Conservation (phyloP, 2,797 vertebrate genomes). For the Rhodeus uyekii region DNA sequence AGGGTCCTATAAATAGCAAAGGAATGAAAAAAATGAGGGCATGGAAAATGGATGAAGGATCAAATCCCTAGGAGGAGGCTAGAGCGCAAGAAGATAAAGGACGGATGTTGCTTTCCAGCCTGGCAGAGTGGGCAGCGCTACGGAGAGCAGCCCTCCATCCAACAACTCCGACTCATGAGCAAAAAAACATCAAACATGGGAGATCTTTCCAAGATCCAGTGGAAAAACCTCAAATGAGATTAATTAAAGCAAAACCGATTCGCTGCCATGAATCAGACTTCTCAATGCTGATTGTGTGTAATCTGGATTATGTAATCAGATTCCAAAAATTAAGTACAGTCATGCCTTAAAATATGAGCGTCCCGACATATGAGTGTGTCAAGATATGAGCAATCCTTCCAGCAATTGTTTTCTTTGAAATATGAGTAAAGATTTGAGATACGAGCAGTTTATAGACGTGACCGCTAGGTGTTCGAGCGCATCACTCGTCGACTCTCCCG, state of each 20-base stretch:
- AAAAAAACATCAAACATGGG: not conserved
- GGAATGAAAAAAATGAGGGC: constrained; percentile 71
- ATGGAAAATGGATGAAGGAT: constrained; percentile 77
- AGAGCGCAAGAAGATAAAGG: constrained; percentile 55
- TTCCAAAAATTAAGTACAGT: not conserved
- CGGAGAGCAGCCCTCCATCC: not conserved
- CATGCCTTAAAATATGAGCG: no score
- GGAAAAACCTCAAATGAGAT: not conserved
- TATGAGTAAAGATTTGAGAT: no score
- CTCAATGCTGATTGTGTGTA: not conserved
- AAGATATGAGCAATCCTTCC: no score
- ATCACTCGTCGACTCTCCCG: no score
- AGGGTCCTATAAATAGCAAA: constrained; percentile 76
- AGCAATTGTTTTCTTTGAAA: no score
- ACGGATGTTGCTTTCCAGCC: constrained; percentile 53
- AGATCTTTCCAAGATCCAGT: not conserved
- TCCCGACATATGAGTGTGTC: no score
- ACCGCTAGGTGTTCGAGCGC: no score
- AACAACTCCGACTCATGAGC: not conserved
- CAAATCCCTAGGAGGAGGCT: constrained; percentile 64
- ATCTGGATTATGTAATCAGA: not conserved
- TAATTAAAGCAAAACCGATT: not conserved
- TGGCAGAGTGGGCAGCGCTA: constrained; percentile 44
- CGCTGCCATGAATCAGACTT: not conserved
- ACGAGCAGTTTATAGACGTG: no score